Base-by-base conservation (phyloP, 2,113 vertebrate genomes). In the Ophiodon elongatus region DNA sequence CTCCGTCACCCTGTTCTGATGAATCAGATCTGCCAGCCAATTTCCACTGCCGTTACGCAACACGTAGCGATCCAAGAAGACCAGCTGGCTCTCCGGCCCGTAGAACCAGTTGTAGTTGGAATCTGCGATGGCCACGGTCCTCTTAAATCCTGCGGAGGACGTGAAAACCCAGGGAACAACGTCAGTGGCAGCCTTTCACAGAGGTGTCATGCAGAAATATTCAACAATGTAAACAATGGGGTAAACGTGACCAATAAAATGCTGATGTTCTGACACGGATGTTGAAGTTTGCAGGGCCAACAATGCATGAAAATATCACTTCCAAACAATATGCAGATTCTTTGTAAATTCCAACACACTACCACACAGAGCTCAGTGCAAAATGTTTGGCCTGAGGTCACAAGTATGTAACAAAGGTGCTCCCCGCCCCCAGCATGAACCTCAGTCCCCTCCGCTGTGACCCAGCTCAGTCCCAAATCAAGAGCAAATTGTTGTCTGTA, bases 81-180 rank as follows among this genome's bases (percentile, higher is more conserved):
- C 97, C 94, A 99, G 92, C 87, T 99, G 99, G 85, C 99, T 99
- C 94, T 99, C 99, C 0, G 99, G 99, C 8, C 99, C 99, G 0
- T 99, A 99, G 94, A 99, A 99, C 99, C 99, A 99, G 94, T 99
- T 99, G 87, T 98, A 99, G 94, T 99, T 99, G 85, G 99, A 99
- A 91, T 99, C 99, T 0, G 98, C 98, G 13, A 99, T 98, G 77
- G 97, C 99, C 70, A 99, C 97, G 0, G 97, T 97, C 87, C 98
- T 96, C 94, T 98, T 97, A 94, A 99, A 99, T 35, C 99, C 99
- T 99, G 87, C 3, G 60, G 54, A 76, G 14, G 73, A 0, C 6
- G 41, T 23, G 9, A 35, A 68, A 45, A 85, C 33, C 82, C 13
- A 87, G 23, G 68, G n/a, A 54, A 67, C 7, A 63, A 63, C 41